Base-by-base conservation (phyloP, 1,140 invertebrate genomes). In the Drosophila truncata region DNA sequence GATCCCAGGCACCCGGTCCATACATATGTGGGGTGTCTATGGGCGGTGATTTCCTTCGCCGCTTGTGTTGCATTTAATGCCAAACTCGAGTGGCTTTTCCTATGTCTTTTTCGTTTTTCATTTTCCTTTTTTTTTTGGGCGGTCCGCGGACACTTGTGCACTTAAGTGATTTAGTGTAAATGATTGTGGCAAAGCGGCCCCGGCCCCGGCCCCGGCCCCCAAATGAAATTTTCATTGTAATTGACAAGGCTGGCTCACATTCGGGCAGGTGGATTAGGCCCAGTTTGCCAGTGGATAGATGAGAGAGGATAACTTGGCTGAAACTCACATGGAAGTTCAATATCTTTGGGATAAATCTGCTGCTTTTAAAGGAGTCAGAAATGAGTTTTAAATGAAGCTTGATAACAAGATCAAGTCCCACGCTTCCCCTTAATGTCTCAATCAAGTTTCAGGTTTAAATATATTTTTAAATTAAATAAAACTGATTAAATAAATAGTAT, bases 121-220 rank as follows among this genome's bases (percentile, higher is more conserved):
- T 25, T 41, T 18, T 20, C 5, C 4, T 23, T 14, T 16, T 49
- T 52, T 75, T 75, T 77, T 78, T 72, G 80, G 82, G 62, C 82
- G 62, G 31, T 70, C 25, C 78, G 9, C 58, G 58, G 72, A 87
- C 83, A 84, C 83, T 88, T 87, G 83, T 88, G 79, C 84, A 86
- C 80, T 82, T 86, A 86, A 87, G 83, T 87, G 83, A 87, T 88
- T 87, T 87, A 87, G 83, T 87, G 83, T 87, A 87, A 87, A 87
- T 88, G 83, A 87, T 87, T 87, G 83, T 88, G 83, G 80, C 84
- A 80, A 83, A 74, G 69, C 29, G 44, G 55, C 20, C 27, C 14
- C 47, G 44, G 52, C 20, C 27, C 14, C 47, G 44, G 52, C 14
- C 31, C 49, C 69, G 27, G 8, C 31, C 49, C 69, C 44, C 39